These are phyloP conservation scores for Pelagia noctiluca DNA, from an alignment of 30 jellyfish, hydroid and myxozoan species.

Conservation along the genomic window DNA sequence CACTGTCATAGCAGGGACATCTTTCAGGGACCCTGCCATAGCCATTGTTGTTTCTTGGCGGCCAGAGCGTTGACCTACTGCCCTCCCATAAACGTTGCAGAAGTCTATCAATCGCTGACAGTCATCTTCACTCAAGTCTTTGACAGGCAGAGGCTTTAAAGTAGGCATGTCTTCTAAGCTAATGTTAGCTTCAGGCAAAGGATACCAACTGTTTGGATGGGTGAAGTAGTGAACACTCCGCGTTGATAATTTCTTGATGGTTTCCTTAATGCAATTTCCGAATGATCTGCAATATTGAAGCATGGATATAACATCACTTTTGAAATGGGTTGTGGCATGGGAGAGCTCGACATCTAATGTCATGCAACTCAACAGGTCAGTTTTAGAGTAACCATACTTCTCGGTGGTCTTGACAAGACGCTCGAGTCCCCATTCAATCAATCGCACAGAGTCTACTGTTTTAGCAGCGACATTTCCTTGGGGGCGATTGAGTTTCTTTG, in stretches of 20 bases:
- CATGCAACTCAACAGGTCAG: slow-evolving; percentile 17
- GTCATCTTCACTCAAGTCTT: too few species aligned
- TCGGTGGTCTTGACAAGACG: neutral
- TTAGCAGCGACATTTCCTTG: slow-evolving; percentile 25
- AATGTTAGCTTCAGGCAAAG: too few species aligned
- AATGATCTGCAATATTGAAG: slow-evolving; percentile 25
- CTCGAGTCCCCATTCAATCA: neutral
- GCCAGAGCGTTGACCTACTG: slow-evolving; percentile 24
- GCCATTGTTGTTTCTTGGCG: slow-evolving; percentile 31
- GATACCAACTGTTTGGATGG: too few species aligned
- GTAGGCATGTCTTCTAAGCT: too few species aligned
- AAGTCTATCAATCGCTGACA: slow-evolving; percentile 1
- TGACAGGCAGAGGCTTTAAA: too few species aligned
- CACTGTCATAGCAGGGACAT: neutral
- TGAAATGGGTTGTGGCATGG: slow-evolving; percentile 4
- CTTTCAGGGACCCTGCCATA: neutral
- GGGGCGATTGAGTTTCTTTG: slow-evolving; percentile 14
- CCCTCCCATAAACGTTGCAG: slow-evolving; percentile 18
- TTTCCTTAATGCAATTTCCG: neutral
- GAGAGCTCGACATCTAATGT: slow-evolving; percentile 26
- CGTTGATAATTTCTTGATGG: neutral
- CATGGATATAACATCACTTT: neutral
- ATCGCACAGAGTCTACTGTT: slow-evolving; percentile 16
- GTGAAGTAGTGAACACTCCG: slow-evolving; percentile 7
- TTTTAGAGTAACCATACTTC: neutral